A percentile compares a stretch with the other conserved stretches of the same genome.
phyloP scores from a whole-genome alignment of 2,888 invertebrate genomes.

The Zeuzera pyrina region DNA sequence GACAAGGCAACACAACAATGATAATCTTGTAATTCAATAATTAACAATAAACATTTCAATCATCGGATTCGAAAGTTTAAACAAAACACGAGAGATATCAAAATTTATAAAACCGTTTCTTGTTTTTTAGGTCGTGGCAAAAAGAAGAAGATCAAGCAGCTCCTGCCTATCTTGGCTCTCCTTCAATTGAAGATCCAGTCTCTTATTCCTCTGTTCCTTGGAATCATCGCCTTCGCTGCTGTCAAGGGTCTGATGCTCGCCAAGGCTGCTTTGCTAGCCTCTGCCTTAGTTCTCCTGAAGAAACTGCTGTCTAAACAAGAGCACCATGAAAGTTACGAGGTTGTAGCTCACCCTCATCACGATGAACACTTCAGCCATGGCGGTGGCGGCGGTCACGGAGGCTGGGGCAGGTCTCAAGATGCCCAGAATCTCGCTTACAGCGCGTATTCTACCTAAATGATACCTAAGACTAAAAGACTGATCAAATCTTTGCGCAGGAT shows the following conservation, averaged over 20 bases:
- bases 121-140: slow-evolving; percentile 79
- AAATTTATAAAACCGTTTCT: slow-evolving; percentile 6
- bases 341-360: slow-evolving; percentile 80
- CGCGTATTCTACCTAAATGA: slow-evolving; percentile 68
- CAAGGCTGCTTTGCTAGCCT: slow-evolving; percentile 86
- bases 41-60: too few species aligned
- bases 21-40: too few species aligned
- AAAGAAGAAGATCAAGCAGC: slow-evolving; percentile 84
- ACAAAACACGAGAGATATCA: too few species aligned
- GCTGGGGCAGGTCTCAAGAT: slow-evolving; percentile 78
- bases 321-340: slow-evolving; percentile 81
- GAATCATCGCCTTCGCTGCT: slow-evolving; percentile 81
- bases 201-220: slow-evolving; percentile 83
- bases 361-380: slow-evolving; percentile 71
- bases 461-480: slow-evolving; percentile 37
- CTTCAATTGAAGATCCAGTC: slow-evolving; percentile 85
- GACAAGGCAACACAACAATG: too few species aligned
- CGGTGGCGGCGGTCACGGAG: slow-evolving; percentile 60
- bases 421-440: slow-evolving; percentile 82
- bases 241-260: slow-evolving; percentile 89
- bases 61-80: too few species aligned
- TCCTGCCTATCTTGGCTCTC: slow-evolving; percentile 82
- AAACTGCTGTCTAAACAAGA: slow-evolving; percentile 81
- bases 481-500: slow-evolving; percentile 15
- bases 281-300: slow-evolving; percentile 77